These are phyloP conservation scores for Stratiomys singularior DNA, from an alignment of 2,888 invertebrate species.

Conservation along the genomic window DNA sequence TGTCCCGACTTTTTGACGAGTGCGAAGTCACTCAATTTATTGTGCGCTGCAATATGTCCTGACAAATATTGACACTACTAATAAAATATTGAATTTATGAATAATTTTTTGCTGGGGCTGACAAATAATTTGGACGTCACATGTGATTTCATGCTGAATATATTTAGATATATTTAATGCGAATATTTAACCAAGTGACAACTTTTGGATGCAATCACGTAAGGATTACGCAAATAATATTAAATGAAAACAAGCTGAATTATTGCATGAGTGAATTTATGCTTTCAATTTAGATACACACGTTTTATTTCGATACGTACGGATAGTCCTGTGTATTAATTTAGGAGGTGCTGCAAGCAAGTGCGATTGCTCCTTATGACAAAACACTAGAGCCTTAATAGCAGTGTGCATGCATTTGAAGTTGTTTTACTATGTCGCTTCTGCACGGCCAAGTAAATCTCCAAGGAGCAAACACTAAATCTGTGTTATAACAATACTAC, in stretches of 20 bases:
- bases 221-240: too few species aligned
- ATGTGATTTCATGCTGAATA: neutral
- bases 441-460: neutral
- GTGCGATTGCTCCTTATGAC: too few species aligned
- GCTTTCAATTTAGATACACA: too few species aligned
- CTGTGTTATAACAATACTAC: neutral
- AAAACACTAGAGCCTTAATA: too few species aligned
- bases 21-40: neutral
- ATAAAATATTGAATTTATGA: constrained; percentile 8
- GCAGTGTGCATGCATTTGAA: neutral
- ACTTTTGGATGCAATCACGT: too few species aligned
- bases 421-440: neutral
- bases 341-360: too few species aligned
- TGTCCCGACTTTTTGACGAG: constrained; percentile 14
- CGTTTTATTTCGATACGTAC: too few species aligned
- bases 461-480: neutral
- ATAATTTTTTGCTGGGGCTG: neutral
- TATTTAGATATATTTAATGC: too few species aligned
- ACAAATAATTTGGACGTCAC: neutral
- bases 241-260: too few species aligned
- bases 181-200: too few species aligned
- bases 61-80: neutral
- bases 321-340: too few species aligned
- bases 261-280: too few species aligned
- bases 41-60: constrained; percentile 1